phyloP scores from a whole-genome alignment of 2,888 invertebrate genomes.

The Luperina testacea region DNA sequence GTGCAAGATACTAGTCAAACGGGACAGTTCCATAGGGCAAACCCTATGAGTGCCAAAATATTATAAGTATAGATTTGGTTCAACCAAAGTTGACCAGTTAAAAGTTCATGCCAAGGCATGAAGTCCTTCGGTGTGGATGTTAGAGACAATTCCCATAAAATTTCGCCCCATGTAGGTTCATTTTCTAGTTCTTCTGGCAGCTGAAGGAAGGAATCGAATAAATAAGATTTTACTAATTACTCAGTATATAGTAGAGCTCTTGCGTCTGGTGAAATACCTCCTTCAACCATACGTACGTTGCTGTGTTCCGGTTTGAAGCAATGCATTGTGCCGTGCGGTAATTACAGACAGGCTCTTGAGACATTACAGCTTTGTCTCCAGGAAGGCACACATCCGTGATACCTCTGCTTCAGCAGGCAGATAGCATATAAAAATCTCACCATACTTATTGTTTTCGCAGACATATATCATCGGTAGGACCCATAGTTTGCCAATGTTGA shows the following conservation, averaged over 20 bases:
- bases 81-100: neutral
- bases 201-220: neutral
- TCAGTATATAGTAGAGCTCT: neutral
- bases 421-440: conserved; percentile 7
- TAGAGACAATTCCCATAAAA: neutral
- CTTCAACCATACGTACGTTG: neutral
- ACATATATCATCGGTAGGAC: conserved; percentile 3
- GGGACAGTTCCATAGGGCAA: neutral
- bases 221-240: neutral
- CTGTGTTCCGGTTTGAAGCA: neutral
- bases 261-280: neutral
- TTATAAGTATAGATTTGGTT: too few species aligned
- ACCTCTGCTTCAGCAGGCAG: neutral
- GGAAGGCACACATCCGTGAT: neutral
- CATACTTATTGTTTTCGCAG: conserved; percentile 43
- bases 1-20: neutral
- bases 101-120: neutral
- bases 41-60: too few species aligned
- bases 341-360: neutral
- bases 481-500: conserved; percentile 36
- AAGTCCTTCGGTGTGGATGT: neutral
- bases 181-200: neutral
- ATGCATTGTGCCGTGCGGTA: neutral
- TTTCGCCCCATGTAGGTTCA: neutral
- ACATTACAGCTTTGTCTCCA: neutral